phyloP scores from a whole-genome alignment of 2,113 vertebrate genomes.

The Cyanoramphus novaezelandiae region DNA sequence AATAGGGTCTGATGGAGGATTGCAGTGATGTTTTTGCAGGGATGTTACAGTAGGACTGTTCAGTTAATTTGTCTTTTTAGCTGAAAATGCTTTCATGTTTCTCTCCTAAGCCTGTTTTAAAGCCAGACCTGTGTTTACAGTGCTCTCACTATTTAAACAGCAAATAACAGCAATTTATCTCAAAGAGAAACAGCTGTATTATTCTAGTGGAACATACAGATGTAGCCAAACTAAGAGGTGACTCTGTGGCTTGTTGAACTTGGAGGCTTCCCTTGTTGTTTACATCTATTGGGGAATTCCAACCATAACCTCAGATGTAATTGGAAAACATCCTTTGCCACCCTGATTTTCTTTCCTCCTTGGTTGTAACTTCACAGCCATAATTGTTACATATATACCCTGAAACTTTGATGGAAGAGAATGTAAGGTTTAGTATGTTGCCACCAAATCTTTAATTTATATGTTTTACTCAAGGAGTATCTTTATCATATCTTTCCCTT shows the following conservation, averaged over 20 bases:
- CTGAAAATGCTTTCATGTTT: neutral
- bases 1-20: neutral
- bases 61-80: neutral
- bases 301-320: neutral
- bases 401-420: neutral
- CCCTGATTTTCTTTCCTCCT: neutral
- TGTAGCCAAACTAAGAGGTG: neutral
- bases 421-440: neutral
- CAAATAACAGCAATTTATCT: neutral
- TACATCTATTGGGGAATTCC: neutral
- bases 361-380: neutral
- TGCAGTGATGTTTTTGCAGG: neutral
- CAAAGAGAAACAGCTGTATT: neutral
- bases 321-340: neutral
- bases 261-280: neutral
- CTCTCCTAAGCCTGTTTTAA: neutral
- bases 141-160: neutral
- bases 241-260: neutral
- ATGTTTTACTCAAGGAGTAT: neutral
- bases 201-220: neutral
- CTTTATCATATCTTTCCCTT: neutral
- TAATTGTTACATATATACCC: neutral
- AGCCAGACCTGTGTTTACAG: neutral
- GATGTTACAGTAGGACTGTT: neutral
- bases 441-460: neutral